Evolutionary conservation across 2,113 vertebrate species (phyloP).

Genomic region (Mobula hypostoma): DNA sequence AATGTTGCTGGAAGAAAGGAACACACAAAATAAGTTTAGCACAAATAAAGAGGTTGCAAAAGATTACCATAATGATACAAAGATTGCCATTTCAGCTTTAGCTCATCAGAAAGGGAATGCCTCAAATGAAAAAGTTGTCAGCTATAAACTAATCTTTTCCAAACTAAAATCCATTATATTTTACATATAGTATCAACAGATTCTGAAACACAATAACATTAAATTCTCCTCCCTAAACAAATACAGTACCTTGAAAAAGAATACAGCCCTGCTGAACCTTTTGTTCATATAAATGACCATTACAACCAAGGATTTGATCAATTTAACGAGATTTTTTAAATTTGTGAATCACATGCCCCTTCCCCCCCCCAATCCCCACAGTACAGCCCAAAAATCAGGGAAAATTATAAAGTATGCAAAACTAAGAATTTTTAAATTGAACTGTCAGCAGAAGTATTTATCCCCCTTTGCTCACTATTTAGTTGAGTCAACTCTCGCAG

Average conservation of each 20-base stretch:
- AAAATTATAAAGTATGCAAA: too few relatives aligned
- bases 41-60: background rate
- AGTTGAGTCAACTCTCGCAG: too few relatives aligned
- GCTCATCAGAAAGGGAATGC: background rate
- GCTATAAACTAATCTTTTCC: background rate
- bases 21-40: constrained; percentile 6
- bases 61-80: background rate
- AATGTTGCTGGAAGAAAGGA: constrained; percentile 69
- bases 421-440: too few relatives aligned
- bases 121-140: background rate
- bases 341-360: too few relatives aligned
- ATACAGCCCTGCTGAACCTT: too few relatives aligned
- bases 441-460: too few relatives aligned
- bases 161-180: background rate
- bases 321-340: too few relatives aligned
- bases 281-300: too few relatives aligned
- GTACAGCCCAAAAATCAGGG: too few relatives aligned
- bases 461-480: too few relatives aligned
- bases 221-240: background rate
- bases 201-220: background rate
- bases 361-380: too few relatives aligned
- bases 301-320: too few relatives aligned
- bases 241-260: background rate
- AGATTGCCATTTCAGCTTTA: background rate
- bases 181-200: background rate